phyloP scores from a whole-genome alignment of 2,888 invertebrate genomes.

The Pterostichus niger region DNA sequence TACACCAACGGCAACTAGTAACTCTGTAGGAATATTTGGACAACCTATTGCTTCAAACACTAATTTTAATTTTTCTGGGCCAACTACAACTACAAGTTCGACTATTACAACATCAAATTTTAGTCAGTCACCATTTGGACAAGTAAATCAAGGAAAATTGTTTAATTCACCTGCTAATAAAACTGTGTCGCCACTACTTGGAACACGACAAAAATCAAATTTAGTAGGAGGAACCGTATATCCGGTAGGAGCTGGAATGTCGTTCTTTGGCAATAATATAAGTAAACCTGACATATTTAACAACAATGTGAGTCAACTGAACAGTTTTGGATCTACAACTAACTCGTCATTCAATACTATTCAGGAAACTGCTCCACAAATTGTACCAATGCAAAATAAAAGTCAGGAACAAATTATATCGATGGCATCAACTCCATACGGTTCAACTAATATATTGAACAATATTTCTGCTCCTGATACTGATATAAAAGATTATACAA shows the following conservation, averaged over 20 bases:
- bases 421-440: slow-evolving; percentile 90
- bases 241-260: slow-evolving; percentile 71
- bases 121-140: slow-evolving; percentile 73
- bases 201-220: neutral
- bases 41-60: slow-evolving; percentile 60
- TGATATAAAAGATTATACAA: slow-evolving; percentile 36
- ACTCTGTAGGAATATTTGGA: slow-evolving; percentile 71
- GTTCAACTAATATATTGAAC: slow-evolving; percentile 91
- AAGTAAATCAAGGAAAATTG: slow-evolving; percentile 69
- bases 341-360: neutral
- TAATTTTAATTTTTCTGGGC: slow-evolving; percentile 69
- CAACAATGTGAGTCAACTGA: slow-evolving; percentile 76
- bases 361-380: slow-evolving; percentile 75
- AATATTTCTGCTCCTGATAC: slow-evolving; percentile 75
- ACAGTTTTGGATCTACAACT: slow-evolving; percentile 67
- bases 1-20: slow-evolving; percentile 72
- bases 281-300: slow-evolving; percentile 80
- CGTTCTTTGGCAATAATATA: slow-evolving; percentile 78
- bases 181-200: slow-evolving; percentile 74
- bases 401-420: slow-evolving; percentile 81
- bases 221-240: slow-evolving; percentile 72
- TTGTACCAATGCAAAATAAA: slow-evolving; percentile 57
- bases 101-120: slow-evolving; percentile 71
- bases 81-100: slow-evolving; percentile 56
- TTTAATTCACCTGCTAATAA: slow-evolving; percentile 71